These are phyloP conservation scores for Acanthosepion pharaonis DNA, from an alignment of 2,888 invertebrate species.

Conservation along the genomic window DNA sequence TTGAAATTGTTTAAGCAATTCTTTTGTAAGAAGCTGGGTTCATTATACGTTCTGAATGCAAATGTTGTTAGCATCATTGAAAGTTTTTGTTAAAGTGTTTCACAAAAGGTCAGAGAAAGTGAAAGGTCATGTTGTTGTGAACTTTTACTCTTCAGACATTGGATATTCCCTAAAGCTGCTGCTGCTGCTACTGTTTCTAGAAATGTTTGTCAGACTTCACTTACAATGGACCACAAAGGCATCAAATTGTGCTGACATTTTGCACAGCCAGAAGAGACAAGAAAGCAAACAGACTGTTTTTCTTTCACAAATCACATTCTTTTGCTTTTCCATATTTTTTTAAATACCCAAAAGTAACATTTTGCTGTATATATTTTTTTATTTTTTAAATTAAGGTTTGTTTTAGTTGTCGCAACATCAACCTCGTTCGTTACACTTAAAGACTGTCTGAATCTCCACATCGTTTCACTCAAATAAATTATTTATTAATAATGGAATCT, in stretches of 20 bases:
- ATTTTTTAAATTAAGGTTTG: not conserved
- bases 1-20: not conserved
- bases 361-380: not conserved
- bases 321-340: not conserved
- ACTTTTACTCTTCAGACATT: not conserved
- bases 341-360: not conserved
- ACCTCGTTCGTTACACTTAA: too few species aligned
- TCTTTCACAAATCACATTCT: not conserved
- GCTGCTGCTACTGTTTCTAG: not conserved
- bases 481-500: too few species aligned
- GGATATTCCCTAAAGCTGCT: not conserved
- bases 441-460: too few species aligned
- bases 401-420: not conserved
- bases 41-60: not conserved
- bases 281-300: not conserved
- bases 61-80: not conserved
- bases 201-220: not conserved
- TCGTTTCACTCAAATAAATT: too few species aligned
- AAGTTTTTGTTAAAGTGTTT: not conserved
- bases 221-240: not conserved
- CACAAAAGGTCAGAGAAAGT: not conserved
- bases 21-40: not conserved
- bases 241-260: conserved; percentile 11
- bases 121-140: not conserved
- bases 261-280: not conserved